Base-by-base conservation (phyloP, 2,888 invertebrate species). In the Epirrhoe alternata region DNA sequence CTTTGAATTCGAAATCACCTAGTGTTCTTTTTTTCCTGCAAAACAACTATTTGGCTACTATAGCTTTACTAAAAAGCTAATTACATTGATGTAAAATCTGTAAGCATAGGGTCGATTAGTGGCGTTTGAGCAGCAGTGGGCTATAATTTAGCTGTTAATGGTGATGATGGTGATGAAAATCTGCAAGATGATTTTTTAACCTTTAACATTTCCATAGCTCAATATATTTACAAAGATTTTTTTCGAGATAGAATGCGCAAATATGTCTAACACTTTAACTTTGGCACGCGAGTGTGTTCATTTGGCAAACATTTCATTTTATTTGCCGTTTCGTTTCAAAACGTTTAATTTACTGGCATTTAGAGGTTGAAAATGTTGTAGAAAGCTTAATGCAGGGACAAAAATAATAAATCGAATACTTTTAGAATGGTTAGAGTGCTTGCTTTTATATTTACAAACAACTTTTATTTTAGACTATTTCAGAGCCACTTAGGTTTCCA, bases 221-320 rank as follows among this genome's bases (percentile, higher is more conserved):
- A 42, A 38, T 38, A 0, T 42, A 12, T 42, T 12, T 12, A 42
- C 3, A 47, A 47, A 47, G 16, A 7, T 47, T 69, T 61, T 73
- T 78, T 76, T 76, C 72, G 70, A 70, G 67, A 68, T 72, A 75
- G 68, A 71, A 52, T 60, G 69, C 71, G 82, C 71, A 83, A 80
- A 83, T 83, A 79, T 81, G 79, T 69, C 73, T 69, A 79, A 73
- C 82, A 75, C 82, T 83, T 77, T 70, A 77, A 74, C 75, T 75
- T 74, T 72, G 66, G 72, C 70, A 71, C 62, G 47, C 31, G 61
- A 24, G 16, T 76, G 70, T 66, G 56, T 67, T 56, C 60, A 53
- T 67, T 64, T 49, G 49, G 63, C 67, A 67, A 67, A 68, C 68
- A 62, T 68, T 73, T 70, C 61, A 68, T 55, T 68, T 65, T 68